Percentiles rank a stretch among this genome's conserved stretches.
Evolutionary conservation across 30 jellyfish, hydroid and myxozoan genomes (phyloP).

Genomic region (Pelagia noctiluca): DNA sequence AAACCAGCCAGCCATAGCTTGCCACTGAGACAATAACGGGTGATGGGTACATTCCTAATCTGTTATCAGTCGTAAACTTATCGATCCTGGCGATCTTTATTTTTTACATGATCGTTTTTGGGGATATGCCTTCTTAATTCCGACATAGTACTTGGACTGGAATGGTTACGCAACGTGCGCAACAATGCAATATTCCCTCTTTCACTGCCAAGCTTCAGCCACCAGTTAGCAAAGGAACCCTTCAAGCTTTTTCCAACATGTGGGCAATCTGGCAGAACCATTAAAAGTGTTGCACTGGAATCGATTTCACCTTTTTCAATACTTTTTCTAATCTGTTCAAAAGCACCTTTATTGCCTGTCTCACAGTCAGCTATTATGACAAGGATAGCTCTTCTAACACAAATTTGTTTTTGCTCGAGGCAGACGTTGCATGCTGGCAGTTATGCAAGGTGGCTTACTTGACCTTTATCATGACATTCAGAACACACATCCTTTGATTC

Average conservation of each 20-base stretch:
- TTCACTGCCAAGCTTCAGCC: slow-evolving; percentile 33
- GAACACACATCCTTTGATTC: slow-evolving; percentile 23
- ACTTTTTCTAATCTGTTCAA: slow-evolving; percentile 27
- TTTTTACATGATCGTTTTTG: slow-evolving; percentile 30
- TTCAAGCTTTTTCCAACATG: slow-evolving; percentile 45
- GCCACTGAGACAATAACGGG: slow-evolving; percentile 42
- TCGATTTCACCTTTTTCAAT: slow-evolving; percentile 29
- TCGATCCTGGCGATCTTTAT: slow-evolving; percentile 50
- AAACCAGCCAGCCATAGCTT: slow-evolving; percentile 45
- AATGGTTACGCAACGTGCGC: slow-evolving; percentile 28
- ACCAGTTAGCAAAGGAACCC: slow-evolving; percentile 37
- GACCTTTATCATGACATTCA: slow-evolving; percentile 32
- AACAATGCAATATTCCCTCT: slow-evolving; percentile 40
- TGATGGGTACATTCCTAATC: slow-evolving; percentile 44
- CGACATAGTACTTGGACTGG: slow-evolving; percentile 18
- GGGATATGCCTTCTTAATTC: slow-evolving; percentile 9
- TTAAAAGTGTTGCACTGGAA: slow-evolving; percentile 8
- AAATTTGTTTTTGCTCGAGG: slow-evolving; percentile 8
- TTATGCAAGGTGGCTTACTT: slow-evolving; percentile 24
- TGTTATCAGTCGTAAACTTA: slow-evolving; percentile 34
- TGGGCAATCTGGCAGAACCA: slow-evolving; percentile 49
- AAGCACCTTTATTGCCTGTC: slow-evolving; percentile 48
- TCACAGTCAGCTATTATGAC: slow-evolving; percentile 53
- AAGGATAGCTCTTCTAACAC: slow-evolving; percentile 30
- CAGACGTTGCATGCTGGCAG: slow-evolving; percentile 43